Evolutionary conservation across 2,113 vertebrate species (phyloP).

Genomic region (Ophiodon elongatus): DNA sequence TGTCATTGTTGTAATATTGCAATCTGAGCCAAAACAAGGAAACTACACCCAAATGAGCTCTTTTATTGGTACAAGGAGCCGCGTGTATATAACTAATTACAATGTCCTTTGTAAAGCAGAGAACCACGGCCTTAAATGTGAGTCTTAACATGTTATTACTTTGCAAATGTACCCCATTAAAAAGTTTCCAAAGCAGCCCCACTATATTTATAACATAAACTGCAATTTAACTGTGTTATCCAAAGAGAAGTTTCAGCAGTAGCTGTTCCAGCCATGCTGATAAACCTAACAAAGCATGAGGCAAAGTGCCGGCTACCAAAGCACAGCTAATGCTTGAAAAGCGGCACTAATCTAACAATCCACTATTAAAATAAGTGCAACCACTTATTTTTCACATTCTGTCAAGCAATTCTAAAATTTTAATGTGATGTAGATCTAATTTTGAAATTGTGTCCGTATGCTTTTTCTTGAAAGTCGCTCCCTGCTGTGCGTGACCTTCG

Average conservation of each 20-base stretch:
- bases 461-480: constrained; percentile 24
- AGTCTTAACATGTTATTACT: not conserved
- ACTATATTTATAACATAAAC: not conserved
- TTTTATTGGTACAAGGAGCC: not conserved
- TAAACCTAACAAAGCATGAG: constrained; percentile 31
- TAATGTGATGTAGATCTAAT: constrained; percentile 37
- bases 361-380: constrained; percentile 29
- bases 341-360: constrained; percentile 46
- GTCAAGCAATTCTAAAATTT: constrained; percentile 31
- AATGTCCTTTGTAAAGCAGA: not conserved
- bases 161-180: not conserved
- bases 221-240: constrained; percentile 1
- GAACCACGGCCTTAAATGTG: not conserved
- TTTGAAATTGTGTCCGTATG: constrained; percentile 35
- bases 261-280: constrained; percentile 26
- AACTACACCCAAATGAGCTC: not conserved
- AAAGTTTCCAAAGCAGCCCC: not conserved
- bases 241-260: constrained; percentile 25
- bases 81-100: not conserved
- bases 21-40: not conserved
- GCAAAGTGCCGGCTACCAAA: constrained; percentile 16
- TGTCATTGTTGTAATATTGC: not conserved
- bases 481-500: constrained; percentile 72
- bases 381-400: constrained; percentile 39
- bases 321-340: constrained; percentile 21